Evolutionary conservation across 2,888 invertebrate species (phyloP).

Genomic region (Leucophora obtusa): DNA sequence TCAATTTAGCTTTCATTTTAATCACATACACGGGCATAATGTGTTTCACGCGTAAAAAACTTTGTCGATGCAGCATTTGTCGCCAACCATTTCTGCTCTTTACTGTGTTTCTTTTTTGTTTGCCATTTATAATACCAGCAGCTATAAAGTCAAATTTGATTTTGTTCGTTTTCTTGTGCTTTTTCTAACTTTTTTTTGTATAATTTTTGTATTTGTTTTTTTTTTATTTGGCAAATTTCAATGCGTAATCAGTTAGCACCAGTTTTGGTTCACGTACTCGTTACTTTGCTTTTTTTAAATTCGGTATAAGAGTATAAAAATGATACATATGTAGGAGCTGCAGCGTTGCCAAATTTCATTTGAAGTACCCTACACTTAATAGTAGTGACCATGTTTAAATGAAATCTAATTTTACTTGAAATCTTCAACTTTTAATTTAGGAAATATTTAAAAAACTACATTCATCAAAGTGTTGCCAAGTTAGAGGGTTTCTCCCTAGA

Average conservation of each 20-base stretch:
- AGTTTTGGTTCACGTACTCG: slow-evolving; percentile 59
- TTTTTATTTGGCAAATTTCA: slow-evolving; percentile 39
- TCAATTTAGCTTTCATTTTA: slow-evolving; percentile 35
- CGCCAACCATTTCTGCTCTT: slow-evolving; percentile 24
- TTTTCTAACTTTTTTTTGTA: neutral
- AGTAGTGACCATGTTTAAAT: too few relatives aligned
- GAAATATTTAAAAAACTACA: too few relatives aligned
- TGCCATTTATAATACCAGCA: neutral
- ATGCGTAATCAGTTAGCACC: slow-evolving; percentile 56
- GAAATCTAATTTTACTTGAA: too few relatives aligned
- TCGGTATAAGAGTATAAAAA: slow-evolving; percentile 25
- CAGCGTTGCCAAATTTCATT: neutral
- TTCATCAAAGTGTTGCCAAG: too few relatives aligned
- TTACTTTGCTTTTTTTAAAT: slow-evolving; percentile 24
- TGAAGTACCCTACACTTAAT: neutral
- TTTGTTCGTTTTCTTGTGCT: neutral
- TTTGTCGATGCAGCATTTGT: slow-evolving; percentile 11
- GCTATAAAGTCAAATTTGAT: neutral
- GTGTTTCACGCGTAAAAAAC: neutral
- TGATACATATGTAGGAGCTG: neutral
- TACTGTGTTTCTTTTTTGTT: neutral
- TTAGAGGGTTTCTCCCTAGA: too few relatives aligned
- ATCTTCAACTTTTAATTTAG: too few relatives aligned
- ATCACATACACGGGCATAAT: slow-evolving; percentile 19
- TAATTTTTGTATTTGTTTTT: slow-evolving; percentile 11